These are phyloP conservation scores for Odontothrips loti DNA, from an alignment of 2,888 invertebrate genomes.

Conservation along the genomic window DNA sequence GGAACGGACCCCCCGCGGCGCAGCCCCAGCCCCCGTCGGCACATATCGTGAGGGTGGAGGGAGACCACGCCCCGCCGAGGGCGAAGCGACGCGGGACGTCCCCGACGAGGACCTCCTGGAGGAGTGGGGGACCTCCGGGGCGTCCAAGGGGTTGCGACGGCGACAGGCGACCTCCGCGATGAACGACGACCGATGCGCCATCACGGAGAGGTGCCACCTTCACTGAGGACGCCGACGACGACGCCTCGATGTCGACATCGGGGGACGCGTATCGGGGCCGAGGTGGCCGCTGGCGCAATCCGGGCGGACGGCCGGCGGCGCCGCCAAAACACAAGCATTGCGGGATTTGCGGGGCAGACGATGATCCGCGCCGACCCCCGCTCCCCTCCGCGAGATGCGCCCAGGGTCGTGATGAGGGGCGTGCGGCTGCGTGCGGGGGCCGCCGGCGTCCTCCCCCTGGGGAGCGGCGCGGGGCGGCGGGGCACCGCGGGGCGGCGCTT, in stretches of 20 bases:
- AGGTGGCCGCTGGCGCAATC: neutral
- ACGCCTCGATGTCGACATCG: too few relatives aligned
- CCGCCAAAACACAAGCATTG: neutral
- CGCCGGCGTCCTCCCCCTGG: neutral
- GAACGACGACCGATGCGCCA: too few relatives aligned
- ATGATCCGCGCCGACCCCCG: neutral
- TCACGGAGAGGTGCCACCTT: too few relatives aligned
- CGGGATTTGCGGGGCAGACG: constrained; percentile 13
- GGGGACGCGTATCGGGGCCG: too few relatives aligned
- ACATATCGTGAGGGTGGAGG: neutral
- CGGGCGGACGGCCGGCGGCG: neutral
- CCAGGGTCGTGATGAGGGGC: constrained; percentile 19
- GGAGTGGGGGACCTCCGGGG: too few relatives aligned
- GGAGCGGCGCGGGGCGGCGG: neutral
- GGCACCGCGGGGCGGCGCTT: neutral
- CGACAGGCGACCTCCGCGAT: too few relatives aligned
- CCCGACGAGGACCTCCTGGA: too few relatives aligned
- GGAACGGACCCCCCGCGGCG: neutral
- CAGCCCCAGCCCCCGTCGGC: neutral
- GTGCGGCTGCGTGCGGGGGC: neutral
- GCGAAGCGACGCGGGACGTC: too few relatives aligned
- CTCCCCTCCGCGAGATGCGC: neutral
- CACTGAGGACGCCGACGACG: too few relatives aligned
- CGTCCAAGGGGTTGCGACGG: too few relatives aligned
- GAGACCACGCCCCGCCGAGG: neutral